These are phyloP conservation scores for Tragelaphus imberbis DNA, from an alignment of 2,113 vertebrate genomes.

Conservation along the genomic window DNA sequence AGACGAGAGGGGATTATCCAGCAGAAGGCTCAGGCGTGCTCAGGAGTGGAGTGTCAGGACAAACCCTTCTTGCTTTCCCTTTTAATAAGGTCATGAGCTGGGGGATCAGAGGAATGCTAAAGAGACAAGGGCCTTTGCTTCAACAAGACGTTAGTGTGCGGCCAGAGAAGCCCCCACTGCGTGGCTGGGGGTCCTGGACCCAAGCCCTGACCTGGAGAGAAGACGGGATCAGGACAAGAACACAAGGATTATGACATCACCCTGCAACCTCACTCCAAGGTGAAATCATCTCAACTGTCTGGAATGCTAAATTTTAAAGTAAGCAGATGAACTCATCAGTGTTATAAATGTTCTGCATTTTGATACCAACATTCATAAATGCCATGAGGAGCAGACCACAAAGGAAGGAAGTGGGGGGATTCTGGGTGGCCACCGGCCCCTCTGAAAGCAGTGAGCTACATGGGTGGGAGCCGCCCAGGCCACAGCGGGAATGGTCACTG, in stretches of 20 bases:
- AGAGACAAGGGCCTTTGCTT: neutral
- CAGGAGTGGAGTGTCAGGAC: neutral
- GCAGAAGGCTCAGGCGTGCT: neutral
- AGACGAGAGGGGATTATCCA: neutral
- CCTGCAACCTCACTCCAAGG: accelerated
- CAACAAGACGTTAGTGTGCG: neutral
- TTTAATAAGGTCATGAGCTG: conserved; percentile 35
- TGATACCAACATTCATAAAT: neutral
- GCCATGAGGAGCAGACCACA: neutral
- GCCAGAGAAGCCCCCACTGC: accelerated
- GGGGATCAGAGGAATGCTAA: conserved; percentile 16
- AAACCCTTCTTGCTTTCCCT: neutral
- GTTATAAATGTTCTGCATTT: neutral
- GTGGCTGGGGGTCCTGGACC: neutral
- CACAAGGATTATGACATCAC: accelerated
- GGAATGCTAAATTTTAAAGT: neutral
- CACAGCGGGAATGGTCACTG: neutral
- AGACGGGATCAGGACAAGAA: accelerated
- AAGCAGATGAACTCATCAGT: neutral
- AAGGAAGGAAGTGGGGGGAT: neutral
- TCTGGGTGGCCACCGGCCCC: accelerated
- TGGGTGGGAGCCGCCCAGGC: neutral
- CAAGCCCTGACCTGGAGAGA: neutral
- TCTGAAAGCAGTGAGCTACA: neutral
- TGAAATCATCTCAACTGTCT: neutral